phyloP scores from a whole-genome alignment of 2,797 vertebrate species.

The Brotula barbata region DNA sequence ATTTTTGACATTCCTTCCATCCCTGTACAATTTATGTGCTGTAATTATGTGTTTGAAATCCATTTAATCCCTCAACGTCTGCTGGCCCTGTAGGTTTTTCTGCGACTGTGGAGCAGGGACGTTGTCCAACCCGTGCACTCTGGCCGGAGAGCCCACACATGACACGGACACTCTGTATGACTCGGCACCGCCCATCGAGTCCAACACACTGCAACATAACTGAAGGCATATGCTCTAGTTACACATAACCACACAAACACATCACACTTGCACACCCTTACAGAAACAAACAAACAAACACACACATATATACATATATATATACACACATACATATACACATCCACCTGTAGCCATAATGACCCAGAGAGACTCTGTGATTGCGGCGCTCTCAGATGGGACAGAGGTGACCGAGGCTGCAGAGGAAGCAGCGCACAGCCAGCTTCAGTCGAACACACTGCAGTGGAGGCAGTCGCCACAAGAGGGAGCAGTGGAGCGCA shows the following conservation, averaged over 20 bases:
- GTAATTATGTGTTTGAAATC: too few species aligned
- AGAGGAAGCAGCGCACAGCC: slow-evolving; percentile 59
- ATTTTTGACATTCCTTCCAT: too few species aligned
- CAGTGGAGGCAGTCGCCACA: slow-evolving; percentile 52
- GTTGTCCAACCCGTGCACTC: slow-evolving; percentile 97
- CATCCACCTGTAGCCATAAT: slow-evolving; percentile 66
- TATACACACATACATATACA: slow-evolving; percentile 33
- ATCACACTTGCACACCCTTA: slow-evolving; percentile 45
- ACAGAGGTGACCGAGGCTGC: slow-evolving; percentile 53
- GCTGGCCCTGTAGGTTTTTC: slow-evolving; percentile 95
- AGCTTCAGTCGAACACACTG: slow-evolving; percentile 42
- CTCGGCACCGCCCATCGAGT: slow-evolving; percentile 99
- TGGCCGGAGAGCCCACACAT: slow-evolving; percentile 99
- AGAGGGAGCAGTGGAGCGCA: slow-evolving; percentile 63
- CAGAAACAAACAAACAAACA: slow-evolving; percentile 40
- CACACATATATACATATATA: slow-evolving; percentile 75
- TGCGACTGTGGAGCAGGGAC: slow-evolving; percentile 99
- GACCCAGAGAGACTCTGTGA: slow-evolving; percentile 75
- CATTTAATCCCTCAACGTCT: slow-evolving; percentile 2
- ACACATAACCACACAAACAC: slow-evolving; percentile 63
- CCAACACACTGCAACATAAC: slow-evolving; percentile 99
- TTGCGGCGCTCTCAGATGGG: slow-evolving; percentile 66
- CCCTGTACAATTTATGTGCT: too few species aligned
- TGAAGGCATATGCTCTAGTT: slow-evolving; percentile 82
- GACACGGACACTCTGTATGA: slow-evolving; percentile 99